These are phyloP conservation scores for Dione juno DNA, from an alignment of 2,888 invertebrate species.

Conservation along the genomic window DNA sequence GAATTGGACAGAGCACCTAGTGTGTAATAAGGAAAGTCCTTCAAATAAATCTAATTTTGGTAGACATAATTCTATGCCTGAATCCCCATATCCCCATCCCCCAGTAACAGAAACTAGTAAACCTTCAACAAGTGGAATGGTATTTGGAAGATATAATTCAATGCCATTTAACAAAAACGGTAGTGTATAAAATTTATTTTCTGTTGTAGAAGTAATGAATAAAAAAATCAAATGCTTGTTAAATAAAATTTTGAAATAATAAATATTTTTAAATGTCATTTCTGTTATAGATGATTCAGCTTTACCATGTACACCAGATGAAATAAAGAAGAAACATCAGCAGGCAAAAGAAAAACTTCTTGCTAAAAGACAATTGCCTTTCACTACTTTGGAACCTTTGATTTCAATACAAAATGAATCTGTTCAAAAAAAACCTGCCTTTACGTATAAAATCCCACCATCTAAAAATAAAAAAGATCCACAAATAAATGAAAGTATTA, in stretches of 20 bases:
- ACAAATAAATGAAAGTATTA: constrained; percentile 33
- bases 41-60: constrained; percentile 65
- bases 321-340: constrained; percentile 85
- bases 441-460: constrained; percentile 62
- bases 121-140: constrained; percentile 72
- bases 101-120: constrained; percentile 56
- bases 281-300: constrained; percentile 63
- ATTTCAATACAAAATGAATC: constrained; percentile 41
- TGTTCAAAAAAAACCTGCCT: constrained; percentile 54
- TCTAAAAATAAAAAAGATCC: constrained; percentile 41
- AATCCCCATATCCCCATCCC: too few relatives aligned
- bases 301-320: constrained; percentile 81
- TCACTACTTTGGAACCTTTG: constrained; percentile 61
- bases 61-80: constrained; percentile 78
- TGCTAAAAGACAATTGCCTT: constrained; percentile 77
- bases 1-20: constrained; percentile 62
- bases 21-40: constrained; percentile 62
- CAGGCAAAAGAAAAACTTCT: constrained; percentile 84
- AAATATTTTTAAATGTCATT: not conserved
- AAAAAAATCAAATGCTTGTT: not conserved
- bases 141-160: constrained; percentile 72
- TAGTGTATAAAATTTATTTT: constrained; percentile 39
- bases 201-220: too few relatives aligned
- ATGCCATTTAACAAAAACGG: constrained; percentile 75
- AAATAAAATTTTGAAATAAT: too few relatives aligned